These are phyloP conservation scores for Microdon myrmicae DNA, from an alignment of 2,888 invertebrate species.

Conservation along the genomic window DNA sequence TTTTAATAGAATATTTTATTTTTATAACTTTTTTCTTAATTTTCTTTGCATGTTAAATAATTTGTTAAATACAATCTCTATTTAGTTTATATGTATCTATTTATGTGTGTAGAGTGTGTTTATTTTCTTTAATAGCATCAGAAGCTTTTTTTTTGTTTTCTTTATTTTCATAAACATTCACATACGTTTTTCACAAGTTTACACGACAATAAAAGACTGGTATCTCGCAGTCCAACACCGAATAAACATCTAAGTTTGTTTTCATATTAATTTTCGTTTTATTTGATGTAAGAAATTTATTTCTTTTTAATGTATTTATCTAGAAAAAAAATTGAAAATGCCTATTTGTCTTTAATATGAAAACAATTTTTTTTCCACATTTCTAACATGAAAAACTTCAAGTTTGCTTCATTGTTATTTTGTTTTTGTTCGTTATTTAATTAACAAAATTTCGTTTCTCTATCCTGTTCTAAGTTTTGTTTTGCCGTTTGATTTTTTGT, in stretches of 20 bases:
- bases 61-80: constrained; percentile 33
- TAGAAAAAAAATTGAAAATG: too few relatives aligned
- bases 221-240: constrained; percentile 9
- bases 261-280: neutral
- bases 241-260: constrained; percentile 11
- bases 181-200: constrained; percentile 1
- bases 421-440: neutral
- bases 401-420: neutral
- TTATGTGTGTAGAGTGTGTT: constrained; percentile 14
- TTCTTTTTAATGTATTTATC: too few relatives aligned
- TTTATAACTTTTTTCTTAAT: constrained; percentile 15
- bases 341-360: too few relatives aligned
- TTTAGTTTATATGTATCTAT: constrained; percentile 23
- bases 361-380: neutral
- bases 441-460: constrained; percentile 27
- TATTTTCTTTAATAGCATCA: constrained; percentile 6
- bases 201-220: constrained; percentile 16
- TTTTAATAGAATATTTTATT: constrained; percentile 21
- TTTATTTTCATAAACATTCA: too few relatives aligned
- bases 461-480: constrained; percentile 34
- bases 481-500: constrained; percentile 1
- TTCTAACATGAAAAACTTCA: constrained; percentile 1
- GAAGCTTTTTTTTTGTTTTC: constrained; percentile 7
- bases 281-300: too few relatives aligned
- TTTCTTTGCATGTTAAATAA: constrained; percentile 33